Evolutionary conservation across 1,140 invertebrate species (phyloP).

Genomic region (Homalodisca vitripennis): DNA sequence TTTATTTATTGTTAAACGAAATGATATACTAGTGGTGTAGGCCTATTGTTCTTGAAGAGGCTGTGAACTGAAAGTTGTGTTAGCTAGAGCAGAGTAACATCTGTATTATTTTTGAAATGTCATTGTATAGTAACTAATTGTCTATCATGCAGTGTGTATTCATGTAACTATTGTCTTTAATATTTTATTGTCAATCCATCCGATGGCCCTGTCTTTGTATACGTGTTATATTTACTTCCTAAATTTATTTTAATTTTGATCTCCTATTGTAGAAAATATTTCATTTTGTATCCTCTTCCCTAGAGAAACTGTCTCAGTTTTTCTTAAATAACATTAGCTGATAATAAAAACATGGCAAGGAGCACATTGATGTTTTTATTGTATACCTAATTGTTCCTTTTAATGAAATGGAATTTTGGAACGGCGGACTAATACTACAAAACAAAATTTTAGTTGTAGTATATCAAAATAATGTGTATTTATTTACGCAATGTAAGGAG

Average conservation of each 20-base stretch:
- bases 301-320: background rate
- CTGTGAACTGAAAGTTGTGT: conserved; percentile 11
- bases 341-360: conserved; percentile 12
- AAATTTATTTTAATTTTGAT: background rate
- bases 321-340: conserved; percentile 9
- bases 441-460: no score
- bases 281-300: background rate
- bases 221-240: background rate
- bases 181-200: conserved; percentile 5
- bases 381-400: no score
- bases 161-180: conserved; percentile 7
- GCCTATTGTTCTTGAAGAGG: background rate
- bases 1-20: background rate
- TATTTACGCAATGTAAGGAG: no score
- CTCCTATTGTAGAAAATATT: conserved; percentile 3
- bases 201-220: background rate
- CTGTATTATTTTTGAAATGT: conserved; percentile 7
- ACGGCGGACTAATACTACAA: no score
- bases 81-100: conserved; percentile 11
- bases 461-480: no score
- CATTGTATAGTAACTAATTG: background rate
- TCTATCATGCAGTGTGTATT: background rate
- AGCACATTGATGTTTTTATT: no score
- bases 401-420: no score
- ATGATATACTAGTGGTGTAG: conserved; percentile 8